phyloP scores from a whole-genome alignment of 2,888 invertebrate genomes.

The Tipula helvola region DNA sequence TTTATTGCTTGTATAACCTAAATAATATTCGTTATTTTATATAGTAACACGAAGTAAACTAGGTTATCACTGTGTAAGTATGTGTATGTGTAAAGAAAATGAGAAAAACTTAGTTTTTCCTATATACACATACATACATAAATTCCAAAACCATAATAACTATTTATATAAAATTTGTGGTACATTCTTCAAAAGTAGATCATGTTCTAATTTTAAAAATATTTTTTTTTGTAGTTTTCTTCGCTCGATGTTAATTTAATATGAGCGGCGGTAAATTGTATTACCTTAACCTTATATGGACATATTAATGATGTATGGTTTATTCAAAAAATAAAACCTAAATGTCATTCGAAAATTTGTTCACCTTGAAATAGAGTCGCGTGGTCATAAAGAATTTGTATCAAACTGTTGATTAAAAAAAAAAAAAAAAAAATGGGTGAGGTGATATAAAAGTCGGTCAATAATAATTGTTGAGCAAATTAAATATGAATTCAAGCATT shows the following conservation, averaged over 20 bases:
- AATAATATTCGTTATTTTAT: background rate
- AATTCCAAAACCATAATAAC: background rate
- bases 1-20: background rate
- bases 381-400: background rate
- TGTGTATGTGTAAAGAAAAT: background rate
- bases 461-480: too few relatives aligned
- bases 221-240: background rate
- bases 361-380: background rate
- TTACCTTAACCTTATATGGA: background rate
- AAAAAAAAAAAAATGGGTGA: background rate
- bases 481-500: too few relatives aligned
- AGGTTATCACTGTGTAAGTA: background rate
- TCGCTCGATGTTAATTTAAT: background rate
- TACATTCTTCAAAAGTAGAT: background rate
- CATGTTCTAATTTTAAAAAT: background rate
- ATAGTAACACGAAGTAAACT: background rate
- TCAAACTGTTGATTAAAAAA: background rate
- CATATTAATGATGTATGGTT: background rate
- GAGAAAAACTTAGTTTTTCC: background rate
- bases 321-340: background rate
- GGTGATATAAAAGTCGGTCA: background rate
- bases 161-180: background rate
- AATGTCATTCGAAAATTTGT: background rate
- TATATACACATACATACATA: background rate
- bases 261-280: background rate